phyloP scores from a whole-genome alignment of 2,888 invertebrate genomes.

The Petrolisthes cinctipes region DNA sequence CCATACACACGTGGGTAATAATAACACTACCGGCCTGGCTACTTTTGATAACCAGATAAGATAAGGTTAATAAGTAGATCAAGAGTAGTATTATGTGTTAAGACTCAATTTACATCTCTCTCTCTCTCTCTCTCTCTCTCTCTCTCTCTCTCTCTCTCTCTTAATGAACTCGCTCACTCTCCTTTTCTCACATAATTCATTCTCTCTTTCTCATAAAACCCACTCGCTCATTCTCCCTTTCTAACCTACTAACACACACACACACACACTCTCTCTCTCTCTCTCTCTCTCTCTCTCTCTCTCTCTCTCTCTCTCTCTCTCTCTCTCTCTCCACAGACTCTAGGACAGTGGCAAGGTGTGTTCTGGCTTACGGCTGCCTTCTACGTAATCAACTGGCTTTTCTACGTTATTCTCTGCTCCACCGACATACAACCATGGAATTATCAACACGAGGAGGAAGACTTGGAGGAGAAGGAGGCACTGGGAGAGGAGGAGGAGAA shows the following conservation, averaged over 20 bases:
- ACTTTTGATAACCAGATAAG: too few relatives aligned
- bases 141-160: background rate
- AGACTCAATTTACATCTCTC: background rate
- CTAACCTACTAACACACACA: too few relatives aligned
- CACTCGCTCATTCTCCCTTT: too few relatives aligned
- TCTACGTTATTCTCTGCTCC: slow-evolving; percentile 29
- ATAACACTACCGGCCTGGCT: too few relatives aligned
- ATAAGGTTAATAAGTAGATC: background rate
- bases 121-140: background rate
- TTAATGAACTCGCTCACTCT: background rate
- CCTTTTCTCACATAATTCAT: too few relatives aligned
- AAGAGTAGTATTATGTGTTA: background rate
- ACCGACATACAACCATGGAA: slow-evolving; percentile 43
- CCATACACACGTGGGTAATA: too few relatives aligned
- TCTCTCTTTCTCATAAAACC: too few relatives aligned
- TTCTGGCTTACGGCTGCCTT: slow-evolving; percentile 37
- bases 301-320: background rate
- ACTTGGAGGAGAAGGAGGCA: background rate
- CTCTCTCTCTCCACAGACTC: slow-evolving; percentile 8
- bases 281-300: background rate
- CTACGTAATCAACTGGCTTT: background rate
- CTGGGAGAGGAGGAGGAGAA: background rate
- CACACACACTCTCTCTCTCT: background rate
- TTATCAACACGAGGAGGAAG: background rate
- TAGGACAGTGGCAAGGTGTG: slow-evolving; percentile 35